A percentile compares a stretch with the other conserved stretches of the same genome.
phyloP scores from a whole-genome alignment of 2,888 invertebrate genomes.

The Meandrusa payeni region DNA sequence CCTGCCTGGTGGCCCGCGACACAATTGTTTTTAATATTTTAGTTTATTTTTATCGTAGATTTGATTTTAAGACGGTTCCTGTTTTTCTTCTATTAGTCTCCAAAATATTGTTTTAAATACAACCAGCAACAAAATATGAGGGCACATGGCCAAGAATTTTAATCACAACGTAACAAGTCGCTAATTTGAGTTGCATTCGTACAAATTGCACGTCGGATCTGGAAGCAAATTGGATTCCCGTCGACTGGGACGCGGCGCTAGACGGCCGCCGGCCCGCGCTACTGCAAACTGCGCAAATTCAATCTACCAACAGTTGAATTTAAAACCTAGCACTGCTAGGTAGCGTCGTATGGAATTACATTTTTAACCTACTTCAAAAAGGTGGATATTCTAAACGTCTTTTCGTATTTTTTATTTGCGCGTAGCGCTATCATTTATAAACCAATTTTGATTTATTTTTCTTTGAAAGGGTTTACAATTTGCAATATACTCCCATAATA shows the following conservation, averaged over 20 bases:
- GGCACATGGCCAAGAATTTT: background rate
- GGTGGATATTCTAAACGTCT: conserved; percentile 3
- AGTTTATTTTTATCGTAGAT: too few species aligned
- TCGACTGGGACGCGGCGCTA: conserved; percentile 32
- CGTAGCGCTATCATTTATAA: background rate
- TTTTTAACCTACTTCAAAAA: too few species aligned
- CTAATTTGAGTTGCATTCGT: conserved; percentile 44
- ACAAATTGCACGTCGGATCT: conserved; percentile 44
- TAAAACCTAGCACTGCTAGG: conserved; percentile 29
- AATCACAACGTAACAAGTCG: conserved; percentile 26
- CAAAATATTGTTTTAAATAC: background rate
- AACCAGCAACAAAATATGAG: background rate
- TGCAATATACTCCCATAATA: too few species aligned
- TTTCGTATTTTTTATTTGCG: background rate
- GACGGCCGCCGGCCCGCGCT: conserved; percentile 17
- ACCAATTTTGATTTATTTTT: too few species aligned
- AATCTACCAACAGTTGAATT: conserved; percentile 29
- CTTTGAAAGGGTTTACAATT: too few species aligned
- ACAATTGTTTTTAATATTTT: too few species aligned
- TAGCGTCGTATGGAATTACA: too few species aligned
- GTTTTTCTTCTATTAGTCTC: too few species aligned
- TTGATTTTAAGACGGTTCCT: too few species aligned
- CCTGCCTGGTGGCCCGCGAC: too few species aligned
- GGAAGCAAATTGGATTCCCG: conserved; percentile 48
- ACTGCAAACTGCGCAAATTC: conserved; percentile 19